A percentile compares a stretch with the other conserved stretches of the same genome.
Conservation (phyloP, 1,140 invertebrate species). For the Conus betulinus region DNA sequence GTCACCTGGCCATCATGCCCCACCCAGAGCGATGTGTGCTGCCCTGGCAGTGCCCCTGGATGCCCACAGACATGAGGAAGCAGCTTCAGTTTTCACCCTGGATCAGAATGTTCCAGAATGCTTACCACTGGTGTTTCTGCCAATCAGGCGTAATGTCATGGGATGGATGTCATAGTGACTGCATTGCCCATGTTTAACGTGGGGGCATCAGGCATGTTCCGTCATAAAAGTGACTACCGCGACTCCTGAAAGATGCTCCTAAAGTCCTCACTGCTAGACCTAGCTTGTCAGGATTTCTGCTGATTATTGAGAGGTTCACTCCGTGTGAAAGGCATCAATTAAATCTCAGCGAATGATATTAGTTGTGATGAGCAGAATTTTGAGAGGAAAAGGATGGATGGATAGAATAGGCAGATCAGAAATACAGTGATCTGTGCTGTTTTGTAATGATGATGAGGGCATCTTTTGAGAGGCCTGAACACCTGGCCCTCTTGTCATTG, state of each 20-base stretch:
- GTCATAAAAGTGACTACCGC: background rate
- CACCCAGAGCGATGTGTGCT: slow-evolving; percentile 89
- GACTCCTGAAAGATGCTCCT: background rate
- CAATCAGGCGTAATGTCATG: background rate
- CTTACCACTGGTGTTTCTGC: slow-evolving; percentile 87
- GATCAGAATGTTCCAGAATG: slow-evolving; percentile 94
- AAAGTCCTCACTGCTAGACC: background rate
- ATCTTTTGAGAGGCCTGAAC: too few relatives aligned
- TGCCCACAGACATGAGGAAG: slow-evolving; percentile 74
- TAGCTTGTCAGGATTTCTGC: too few relatives aligned
- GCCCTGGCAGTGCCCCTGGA: slow-evolving; percentile 75
- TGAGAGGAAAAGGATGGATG: too few relatives aligned
- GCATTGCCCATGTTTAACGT: background rate
- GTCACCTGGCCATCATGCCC: slow-evolving; percentile 98
- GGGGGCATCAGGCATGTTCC: too few relatives aligned
- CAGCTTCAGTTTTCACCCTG: slow-evolving; percentile 85
- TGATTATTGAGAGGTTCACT: too few relatives aligned
- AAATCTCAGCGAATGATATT: too few relatives aligned
- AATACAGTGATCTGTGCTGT: too few relatives aligned
- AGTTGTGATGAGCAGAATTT: too few relatives aligned
- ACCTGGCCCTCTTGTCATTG: too few relatives aligned
- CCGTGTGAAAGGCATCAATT: too few relatives aligned
- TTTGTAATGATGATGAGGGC: too few relatives aligned
- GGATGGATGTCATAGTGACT: background rate
- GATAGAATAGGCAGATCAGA: too few relatives aligned